Evolutionary conservation across 2,797 vertebrate species (phyloP).

Genomic region (Tapera naevia): DNA sequence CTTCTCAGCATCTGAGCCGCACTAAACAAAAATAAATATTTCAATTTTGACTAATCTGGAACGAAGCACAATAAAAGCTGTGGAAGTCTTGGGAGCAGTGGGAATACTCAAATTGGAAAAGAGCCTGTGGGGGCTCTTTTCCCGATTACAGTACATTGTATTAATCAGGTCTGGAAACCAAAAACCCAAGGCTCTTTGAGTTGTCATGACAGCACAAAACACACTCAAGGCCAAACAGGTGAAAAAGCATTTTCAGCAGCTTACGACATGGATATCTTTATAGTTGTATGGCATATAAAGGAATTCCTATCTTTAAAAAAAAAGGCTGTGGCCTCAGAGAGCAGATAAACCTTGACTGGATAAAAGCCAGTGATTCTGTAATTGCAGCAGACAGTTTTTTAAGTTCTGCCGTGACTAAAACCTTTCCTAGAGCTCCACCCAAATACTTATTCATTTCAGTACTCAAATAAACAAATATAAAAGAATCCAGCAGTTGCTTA

Average conservation of each 20-base stretch:
- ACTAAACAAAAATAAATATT: background rate
- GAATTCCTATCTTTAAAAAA: background rate
- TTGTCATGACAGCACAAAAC: background rate
- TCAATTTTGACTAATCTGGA: constrained; percentile 24
- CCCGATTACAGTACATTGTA: constrained; percentile 11
- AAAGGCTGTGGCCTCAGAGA: background rate
- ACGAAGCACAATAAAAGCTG: constrained; percentile 22
- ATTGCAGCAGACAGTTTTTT: background rate
- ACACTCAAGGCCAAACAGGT: background rate
- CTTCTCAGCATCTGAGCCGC: background rate
- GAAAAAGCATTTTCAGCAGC: background rate
- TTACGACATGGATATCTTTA: background rate
- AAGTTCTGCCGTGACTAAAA: background rate
- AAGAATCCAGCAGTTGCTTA: constrained; percentile 38
- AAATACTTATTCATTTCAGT: background rate
- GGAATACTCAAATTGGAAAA: constrained; percentile 34
- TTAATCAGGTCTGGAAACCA: constrained; percentile 28
- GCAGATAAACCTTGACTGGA: background rate
- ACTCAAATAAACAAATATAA: background rate
- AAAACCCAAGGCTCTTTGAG: background rate
- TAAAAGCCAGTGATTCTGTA: background rate
- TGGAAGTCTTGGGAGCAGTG: background rate
- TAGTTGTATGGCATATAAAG: rapidly evolving
- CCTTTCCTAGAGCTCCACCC: background rate
- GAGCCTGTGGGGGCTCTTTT: background rate